Conservation (phyloP, 2,797 vertebrate genomes). For the Pteropus rufus region DNA sequence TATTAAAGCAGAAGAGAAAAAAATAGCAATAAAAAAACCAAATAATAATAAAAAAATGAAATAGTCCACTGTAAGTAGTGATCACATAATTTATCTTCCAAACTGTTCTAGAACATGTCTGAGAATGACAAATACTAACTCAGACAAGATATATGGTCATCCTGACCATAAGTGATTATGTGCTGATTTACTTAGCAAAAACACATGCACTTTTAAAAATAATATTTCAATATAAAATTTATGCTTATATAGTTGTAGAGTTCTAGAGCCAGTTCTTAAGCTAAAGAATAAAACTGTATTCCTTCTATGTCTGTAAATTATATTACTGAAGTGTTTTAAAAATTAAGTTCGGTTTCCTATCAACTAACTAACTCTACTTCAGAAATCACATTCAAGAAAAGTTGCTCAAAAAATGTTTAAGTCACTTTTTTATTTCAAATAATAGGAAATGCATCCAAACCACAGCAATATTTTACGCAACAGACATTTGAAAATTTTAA, state of each 20-base stretch:
- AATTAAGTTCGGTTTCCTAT: not conserved
- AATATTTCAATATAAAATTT: not conserved
- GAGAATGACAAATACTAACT: conserved; percentile 19
- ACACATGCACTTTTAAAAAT: not conserved
- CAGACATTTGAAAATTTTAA: not conserved
- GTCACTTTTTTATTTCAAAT: not conserved
- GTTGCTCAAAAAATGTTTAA: not conserved
- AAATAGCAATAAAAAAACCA: not conserved
- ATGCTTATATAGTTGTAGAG: not conserved
- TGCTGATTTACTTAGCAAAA: not conserved
- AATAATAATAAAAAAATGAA: not conserved
- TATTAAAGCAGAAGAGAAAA: not conserved
- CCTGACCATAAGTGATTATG: not conserved
- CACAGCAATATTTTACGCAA: not conserved
- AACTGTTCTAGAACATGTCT: not conserved
- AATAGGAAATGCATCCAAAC: not conserved
- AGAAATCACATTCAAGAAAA: not conserved
- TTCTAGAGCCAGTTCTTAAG: conserved; percentile 2
- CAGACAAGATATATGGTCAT: not conserved
- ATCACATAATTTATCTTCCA: not conserved
- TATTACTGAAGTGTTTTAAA: conserved; percentile 25
- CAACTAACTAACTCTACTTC: not conserved
- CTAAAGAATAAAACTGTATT: not conserved
- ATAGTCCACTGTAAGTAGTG: not conserved
- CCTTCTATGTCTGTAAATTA: not conserved